phyloP scores from a whole-genome alignment of 2,797 vertebrate species.

The Peromyscus aztecus region DNA sequence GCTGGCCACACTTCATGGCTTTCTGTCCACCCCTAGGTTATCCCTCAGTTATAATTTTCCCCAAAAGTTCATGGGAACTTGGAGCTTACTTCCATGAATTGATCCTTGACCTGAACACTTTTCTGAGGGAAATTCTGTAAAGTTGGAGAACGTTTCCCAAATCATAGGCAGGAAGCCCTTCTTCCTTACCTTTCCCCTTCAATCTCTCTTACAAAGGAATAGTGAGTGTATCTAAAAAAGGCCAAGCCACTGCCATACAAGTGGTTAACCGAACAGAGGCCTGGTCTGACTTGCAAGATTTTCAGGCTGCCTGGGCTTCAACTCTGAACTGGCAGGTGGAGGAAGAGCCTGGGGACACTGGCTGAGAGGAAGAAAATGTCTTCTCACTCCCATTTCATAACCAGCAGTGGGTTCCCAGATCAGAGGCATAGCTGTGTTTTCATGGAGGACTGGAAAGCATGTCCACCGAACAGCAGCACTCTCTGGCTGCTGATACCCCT shows the following conservation, averaged over 20 bases:
- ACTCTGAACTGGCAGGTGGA: neutral
- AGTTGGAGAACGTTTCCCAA: neutral
- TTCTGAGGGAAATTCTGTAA: neutral
- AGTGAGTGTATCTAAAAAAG: neutral
- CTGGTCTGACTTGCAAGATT: neutral
- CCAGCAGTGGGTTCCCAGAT: neutral
- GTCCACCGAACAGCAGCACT: neutral
- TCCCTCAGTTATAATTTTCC: neutral
- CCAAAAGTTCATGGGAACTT: neutral
- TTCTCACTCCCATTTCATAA: neutral
- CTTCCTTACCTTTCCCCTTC: neutral
- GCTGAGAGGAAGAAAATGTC: neutral
- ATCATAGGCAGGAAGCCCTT: neutral
- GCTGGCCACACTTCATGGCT: neutral
- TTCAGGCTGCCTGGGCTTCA: neutral
- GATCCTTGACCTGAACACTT: neutral
- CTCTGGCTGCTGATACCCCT: neutral
- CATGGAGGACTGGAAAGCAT: accelerated
- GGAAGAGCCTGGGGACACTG: neutral
- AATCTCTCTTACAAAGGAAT: neutral
- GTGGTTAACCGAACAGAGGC: neutral
- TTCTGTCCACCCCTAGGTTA: neutral
- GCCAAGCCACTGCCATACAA: neutral
- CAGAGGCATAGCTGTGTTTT: neutral
- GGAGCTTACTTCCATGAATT: neutral